These are phyloP conservation scores for Itoplectis maculator DNA, from an alignment of 2,888 invertebrate species.

Conservation along the genomic window DNA sequence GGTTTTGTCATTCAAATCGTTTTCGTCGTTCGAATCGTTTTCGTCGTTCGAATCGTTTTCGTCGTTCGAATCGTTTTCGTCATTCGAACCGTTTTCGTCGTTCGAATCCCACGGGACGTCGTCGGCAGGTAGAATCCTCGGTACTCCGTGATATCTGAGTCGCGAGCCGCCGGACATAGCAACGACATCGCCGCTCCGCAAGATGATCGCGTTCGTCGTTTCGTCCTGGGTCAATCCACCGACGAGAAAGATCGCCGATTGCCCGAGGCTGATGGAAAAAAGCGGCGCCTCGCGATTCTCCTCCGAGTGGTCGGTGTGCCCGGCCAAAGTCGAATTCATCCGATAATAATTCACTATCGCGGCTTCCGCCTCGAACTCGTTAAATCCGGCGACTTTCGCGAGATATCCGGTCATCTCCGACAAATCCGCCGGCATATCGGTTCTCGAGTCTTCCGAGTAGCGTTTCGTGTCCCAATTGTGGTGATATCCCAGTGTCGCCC, in stretches of 20 bases:
- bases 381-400: conserved; percentile 87
- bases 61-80: conserved; percentile 20
- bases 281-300: conserved; percentile 93
- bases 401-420: conserved; percentile 88
- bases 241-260: conserved; percentile 96
- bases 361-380: conserved; percentile 92
- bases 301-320: conserved; percentile 98
- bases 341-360: conserved; percentile 99
- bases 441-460: conserved; percentile 89
- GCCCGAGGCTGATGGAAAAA: conserved; percentile 98
- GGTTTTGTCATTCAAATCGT: too few relatives aligned
- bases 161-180: conserved; percentile 95
- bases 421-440: conserved; percentile 91
- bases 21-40: too few relatives aligned
- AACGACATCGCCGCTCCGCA: conserved; percentile 95
- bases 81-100: conserved; percentile 19
- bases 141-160: conserved; percentile 97
- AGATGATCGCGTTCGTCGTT: conserved; percentile 89
- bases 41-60: too few relatives aligned
- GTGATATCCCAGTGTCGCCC: conserved; percentile 99
- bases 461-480: conserved; percentile 99
- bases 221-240: conserved; percentile 91
- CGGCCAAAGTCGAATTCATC: conserved; percentile 95
- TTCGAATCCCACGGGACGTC: conserved; percentile 83
- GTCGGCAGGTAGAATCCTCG: conserved; percentile 90